Evolutionary conservation across 2,797 vertebrate species (phyloP), one percentile per base, ranked within the genome.

Genomic region (Eptatretus atami): DNA sequence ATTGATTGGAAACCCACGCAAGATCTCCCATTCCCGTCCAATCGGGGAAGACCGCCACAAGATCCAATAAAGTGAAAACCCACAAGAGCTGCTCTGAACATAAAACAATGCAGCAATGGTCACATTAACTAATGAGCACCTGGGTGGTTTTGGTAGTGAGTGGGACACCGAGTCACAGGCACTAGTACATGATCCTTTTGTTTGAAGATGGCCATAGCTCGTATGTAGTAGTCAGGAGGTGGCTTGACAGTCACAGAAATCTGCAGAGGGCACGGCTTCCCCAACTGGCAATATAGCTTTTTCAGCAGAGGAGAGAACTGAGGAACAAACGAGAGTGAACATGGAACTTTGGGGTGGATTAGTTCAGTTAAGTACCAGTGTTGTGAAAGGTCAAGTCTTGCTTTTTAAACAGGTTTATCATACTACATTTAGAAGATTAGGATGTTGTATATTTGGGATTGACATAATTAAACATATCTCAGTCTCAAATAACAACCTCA

Each of bases 241-340:
- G 57, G 57, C 57, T 10, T n/a, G 11, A 2, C 24, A n/a, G 57
- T n/a, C 15, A 25, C 24, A n/a, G 15, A 25, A n/a, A 61, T 61
- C 57, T 61, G 15, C 24, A 25, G 15, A 61, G 57, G 57, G 12
- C 57, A 61, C 12, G 11, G 15, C 57, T 61, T 61, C n/a, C n/a
- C n/a, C 57, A 61, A 10, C 24, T 61, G 57, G 57, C 57, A 61
- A 61, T 61, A 61, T 61, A 61, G 57, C 57, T 61, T 61, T 25
- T 61, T 61, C 57, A 61, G 57, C 24, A n/a, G 9, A n/a, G 57
- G 15, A n/a, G 57, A 61, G 12, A 10, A 61, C 57, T 61, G 31
- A 61, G 25, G 25, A 25, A n/a, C 2, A 61, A 61, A 61, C 31
- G 12, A 60, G 55, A 60, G 25, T 12, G 31, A 44, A 44, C 31